Evolutionary conservation across 2,113 vertebrate species (phyloP).

Genomic region (Cebus imitator): DNA sequence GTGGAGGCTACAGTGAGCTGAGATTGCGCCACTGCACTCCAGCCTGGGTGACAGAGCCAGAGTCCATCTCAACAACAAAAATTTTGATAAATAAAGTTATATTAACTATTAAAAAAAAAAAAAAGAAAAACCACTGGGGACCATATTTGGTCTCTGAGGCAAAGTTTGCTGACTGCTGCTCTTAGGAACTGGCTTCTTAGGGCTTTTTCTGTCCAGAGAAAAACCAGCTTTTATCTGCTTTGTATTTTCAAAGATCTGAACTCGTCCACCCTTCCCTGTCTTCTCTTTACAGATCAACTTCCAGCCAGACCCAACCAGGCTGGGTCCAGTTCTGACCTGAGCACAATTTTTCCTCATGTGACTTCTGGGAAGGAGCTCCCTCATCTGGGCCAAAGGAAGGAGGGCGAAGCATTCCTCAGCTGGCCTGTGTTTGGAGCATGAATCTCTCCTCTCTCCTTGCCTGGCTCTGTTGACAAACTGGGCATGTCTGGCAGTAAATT

Average conservation of each 20-base stretch:
- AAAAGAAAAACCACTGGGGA: background rate
- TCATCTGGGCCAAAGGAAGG: constrained; percentile 58
- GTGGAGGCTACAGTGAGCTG: no score
- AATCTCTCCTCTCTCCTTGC: background rate
- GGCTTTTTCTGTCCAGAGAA: background rate
- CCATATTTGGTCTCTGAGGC: background rate
- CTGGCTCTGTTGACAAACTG: background rate
- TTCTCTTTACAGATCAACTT: constrained; percentile 64
- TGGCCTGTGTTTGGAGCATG: background rate
- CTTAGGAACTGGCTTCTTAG: background rate
- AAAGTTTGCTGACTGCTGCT: background rate
- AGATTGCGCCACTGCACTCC: no score
- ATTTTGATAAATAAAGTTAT: background rate
- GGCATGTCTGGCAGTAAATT: background rate
- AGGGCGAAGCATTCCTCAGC: background rate
- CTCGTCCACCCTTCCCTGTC: background rate
- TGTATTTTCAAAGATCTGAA: background rate
- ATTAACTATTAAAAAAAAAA: background rate
- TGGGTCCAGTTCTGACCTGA: constrained; percentile 87
- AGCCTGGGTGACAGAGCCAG: no score
- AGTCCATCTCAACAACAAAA: background rate
- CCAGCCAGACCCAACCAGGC: constrained; percentile 75
- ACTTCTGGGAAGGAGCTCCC: background rate
- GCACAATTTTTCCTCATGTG: accelerated
- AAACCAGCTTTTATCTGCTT: background rate